Base-by-base conservation (phyloP, 2,888 invertebrate genomes). In the Caenorhabditis uteleia region DNA sequence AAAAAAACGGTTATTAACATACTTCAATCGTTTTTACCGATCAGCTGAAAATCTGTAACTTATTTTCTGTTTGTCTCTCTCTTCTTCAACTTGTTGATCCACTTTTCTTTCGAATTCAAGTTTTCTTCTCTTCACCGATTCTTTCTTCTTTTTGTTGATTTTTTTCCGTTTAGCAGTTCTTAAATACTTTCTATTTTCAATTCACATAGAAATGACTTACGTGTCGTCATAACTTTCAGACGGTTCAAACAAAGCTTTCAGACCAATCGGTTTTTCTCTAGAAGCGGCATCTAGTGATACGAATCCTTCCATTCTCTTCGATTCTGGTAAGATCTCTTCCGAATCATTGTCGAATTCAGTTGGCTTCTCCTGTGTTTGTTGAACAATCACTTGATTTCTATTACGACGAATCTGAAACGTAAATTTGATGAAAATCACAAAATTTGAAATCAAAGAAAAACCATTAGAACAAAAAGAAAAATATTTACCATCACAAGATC, bases 231-330 rank as follows among this genome's bases (percentile, higher is more conserved):
- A 18, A 7, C 21, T 39, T 10, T 40, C 10, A 3, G 49, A 38
- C 31, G 42, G 40, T 21, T 56, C 64, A 36, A 64, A 64, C 7
- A 64, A 23, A 34, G 29, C 46, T 21, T 64, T 70, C 50, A 75
- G 45, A 21, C 50, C 54, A 54, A 75, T 68, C 21, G 68, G 57
- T 38, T 68, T 72, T 50, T 75, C 75, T 8, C 48, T 44, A 2
- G 66, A 43, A 12, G 67, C 51, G 3, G 48, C 58, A 20, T 72
- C 68, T 14, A 67, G 36, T 8, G 66, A 60, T 10, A 74, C 68
- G 12, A 70, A 59, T 66, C 68, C 69, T 45, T 53, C 46, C 42
- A 72, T 8, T 34, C 6, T 23, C 25, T 45, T 50, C 20, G 18
- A 12, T 6, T 20, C 31, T 14, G 47, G 44, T 31, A 56, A 46